A percentile compares a stretch with the other conserved stretches of the same genome.
These are phyloP conservation scores for Brachystomella parvula DNA, from an alignment of 1,140 invertebrate genomes.

Conservation along the genomic window DNA sequence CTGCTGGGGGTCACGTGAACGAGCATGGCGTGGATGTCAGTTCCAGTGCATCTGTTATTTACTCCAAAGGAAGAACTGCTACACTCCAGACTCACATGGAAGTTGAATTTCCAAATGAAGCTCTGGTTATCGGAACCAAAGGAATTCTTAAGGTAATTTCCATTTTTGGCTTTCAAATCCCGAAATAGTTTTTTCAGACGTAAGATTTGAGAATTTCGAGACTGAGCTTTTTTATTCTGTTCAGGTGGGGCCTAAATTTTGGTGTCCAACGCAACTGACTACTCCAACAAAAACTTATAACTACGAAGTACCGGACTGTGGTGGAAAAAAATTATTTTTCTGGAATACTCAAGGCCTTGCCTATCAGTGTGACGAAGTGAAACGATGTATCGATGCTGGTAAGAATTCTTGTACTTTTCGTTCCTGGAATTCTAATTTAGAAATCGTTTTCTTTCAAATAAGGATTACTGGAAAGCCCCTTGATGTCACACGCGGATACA, in stretches of 20 bases:
- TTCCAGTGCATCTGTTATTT: slow-evolving; percentile 55
- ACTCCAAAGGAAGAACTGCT: slow-evolving; percentile 54
- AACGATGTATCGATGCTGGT: slow-evolving; percentile 57
- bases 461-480: slow-evolving; percentile 55
- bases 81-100: slow-evolving; percentile 50
- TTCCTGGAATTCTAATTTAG: neutral
- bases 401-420: neutral
- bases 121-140: slow-evolving; percentile 58
- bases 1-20: slow-evolving; percentile 56
- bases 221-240: no score
- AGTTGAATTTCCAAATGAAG: slow-evolving; percentile 54
- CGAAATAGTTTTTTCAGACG: neutral
- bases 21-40: slow-evolving; percentile 56
- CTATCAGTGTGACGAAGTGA: slow-evolving; percentile 64
- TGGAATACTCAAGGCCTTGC: slow-evolving; percentile 61
- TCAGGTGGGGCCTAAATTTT: slow-evolving; percentile 50
- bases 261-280: slow-evolving; percentile 44
- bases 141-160: slow-evolving; percentile 42
- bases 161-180: neutral
- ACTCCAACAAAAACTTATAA: slow-evolving; percentile 43
- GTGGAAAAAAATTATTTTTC: slow-evolving; percentile 51
- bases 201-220: neutral
- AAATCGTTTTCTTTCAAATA: slow-evolving; percentile 36
- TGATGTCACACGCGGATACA: slow-evolving; percentile 52
- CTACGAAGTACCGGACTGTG: slow-evolving; percentile 48